A percentile compares a stretch with the other conserved stretches of the same genome.
Evolutionary conservation across 2,113 vertebrate species (phyloP).

Genomic region (zebrafish (Danio rerio)): DNA sequence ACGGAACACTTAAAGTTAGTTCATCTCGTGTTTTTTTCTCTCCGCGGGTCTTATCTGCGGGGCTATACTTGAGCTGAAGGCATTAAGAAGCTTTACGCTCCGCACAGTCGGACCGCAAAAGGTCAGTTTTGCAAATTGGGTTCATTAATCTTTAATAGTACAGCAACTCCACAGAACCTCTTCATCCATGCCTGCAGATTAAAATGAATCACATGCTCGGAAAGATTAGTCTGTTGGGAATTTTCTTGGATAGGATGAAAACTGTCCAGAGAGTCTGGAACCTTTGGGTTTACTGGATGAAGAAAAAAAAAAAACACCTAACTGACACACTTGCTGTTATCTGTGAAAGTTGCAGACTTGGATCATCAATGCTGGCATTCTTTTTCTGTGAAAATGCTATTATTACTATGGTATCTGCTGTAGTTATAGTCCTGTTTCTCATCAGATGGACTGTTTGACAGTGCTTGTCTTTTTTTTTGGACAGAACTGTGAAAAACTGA

Average conservation of each 20-base stretch:
- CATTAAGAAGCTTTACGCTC: constrained; percentile 78
- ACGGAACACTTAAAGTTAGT: constrained; percentile 60
- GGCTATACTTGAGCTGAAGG: constrained; percentile 63
- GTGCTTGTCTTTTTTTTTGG: constrained; percentile 18
- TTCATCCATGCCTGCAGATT: constrained; percentile 77
- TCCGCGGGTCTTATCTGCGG: constrained; percentile 63
- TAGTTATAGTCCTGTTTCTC: constrained; percentile 8
- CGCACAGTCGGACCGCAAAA: constrained; percentile 74
- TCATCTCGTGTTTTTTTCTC: constrained; percentile 44
- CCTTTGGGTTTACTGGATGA: background rate
- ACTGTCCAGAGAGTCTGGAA: constrained; percentile 64
- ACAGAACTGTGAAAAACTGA: constrained; percentile 46
- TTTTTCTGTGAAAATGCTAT: constrained; percentile 45
- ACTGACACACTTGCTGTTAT: constrained; percentile 14
- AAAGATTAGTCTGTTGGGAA: constrained; percentile 69
- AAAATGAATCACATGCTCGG: constrained; percentile 67
- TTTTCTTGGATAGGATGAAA: constrained; percentile 72
- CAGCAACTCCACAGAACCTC: constrained; percentile 72
- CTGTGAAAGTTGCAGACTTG: background rate
- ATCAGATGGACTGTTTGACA: constrained; percentile 46
- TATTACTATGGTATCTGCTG: constrained; percentile 57
- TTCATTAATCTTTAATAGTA: constrained; percentile 81
- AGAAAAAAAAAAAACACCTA: background rate
- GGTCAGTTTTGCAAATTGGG: constrained; percentile 84
- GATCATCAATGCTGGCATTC: constrained; percentile 1